Percentiles rank a stretch among this genome's conserved stretches.
Conservation (phyloP, 2,113 vertebrate genomes). For the Rissa tridactyla region DNA sequence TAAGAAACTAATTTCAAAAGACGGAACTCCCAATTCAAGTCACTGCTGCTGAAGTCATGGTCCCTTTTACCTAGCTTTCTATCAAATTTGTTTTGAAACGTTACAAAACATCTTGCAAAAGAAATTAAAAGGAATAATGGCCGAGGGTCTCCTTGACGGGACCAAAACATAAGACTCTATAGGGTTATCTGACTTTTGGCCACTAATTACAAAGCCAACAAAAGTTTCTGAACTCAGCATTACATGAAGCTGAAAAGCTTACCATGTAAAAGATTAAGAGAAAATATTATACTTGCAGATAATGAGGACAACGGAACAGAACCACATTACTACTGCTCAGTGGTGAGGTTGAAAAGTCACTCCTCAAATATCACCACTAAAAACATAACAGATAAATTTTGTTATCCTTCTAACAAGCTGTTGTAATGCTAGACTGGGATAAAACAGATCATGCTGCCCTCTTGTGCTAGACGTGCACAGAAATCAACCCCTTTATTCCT, state of each 20-base stretch:
- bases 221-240: not conserved
- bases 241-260: not conserved
- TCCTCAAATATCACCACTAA: conserved; percentile 25
- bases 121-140: not conserved
- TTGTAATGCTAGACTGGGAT: not conserved
- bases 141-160: not conserved
- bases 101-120: not conserved
- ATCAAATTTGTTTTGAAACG: not conserved
- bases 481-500: not conserved
- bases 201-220: not conserved
- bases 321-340: not conserved
- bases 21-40: not conserved
- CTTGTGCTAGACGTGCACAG: conserved; percentile 63
- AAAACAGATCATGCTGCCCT: conserved; percentile 77
- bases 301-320: not conserved
- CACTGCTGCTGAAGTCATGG: not conserved
- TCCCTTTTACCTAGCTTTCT: not conserved
- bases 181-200: not conserved
- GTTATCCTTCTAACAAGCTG: not conserved
- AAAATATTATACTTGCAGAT: not conserved
- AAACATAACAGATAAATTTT: not conserved
- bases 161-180: not conserved
- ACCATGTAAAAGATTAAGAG: not conserved
- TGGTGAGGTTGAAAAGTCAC: not conserved
- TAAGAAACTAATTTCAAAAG: conserved; percentile 2